Percentiles rank a stretch among this genome's conserved stretches.
phyloP scores from a whole-genome alignment of 2,888 invertebrate genomes.

The Andrena praecox region DNA sequence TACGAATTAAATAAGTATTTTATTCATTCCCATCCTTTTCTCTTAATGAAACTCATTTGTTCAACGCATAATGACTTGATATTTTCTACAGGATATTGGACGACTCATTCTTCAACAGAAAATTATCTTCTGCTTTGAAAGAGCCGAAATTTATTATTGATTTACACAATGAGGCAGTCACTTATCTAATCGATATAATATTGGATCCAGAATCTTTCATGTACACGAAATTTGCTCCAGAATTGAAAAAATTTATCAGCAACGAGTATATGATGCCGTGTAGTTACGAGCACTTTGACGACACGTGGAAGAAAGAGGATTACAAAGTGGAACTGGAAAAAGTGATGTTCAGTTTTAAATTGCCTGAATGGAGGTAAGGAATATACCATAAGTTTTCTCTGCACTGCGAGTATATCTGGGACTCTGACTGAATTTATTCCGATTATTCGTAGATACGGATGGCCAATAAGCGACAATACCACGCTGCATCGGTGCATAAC shows the following conservation, averaged over 20 bases:
- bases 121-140: conserved; percentile 83
- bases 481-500: conserved; percentile 72
- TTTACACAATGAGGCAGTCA: conserved; percentile 89
- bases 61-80: background rate
- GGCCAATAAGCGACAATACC: conserved; percentile 78
- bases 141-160: conserved; percentile 87
- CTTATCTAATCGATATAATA: conserved; percentile 87
- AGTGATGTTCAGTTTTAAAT: conserved; percentile 86
- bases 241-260: conserved; percentile 86
- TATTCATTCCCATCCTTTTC: background rate
- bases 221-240: conserved; percentile 88
- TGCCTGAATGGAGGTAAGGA: conserved; percentile 86
- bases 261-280: conserved; percentile 87
- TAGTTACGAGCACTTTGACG: conserved; percentile 89
- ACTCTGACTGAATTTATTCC: conserved; percentile 6
- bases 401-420: background rate
- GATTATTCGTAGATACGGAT: conserved; percentile 73
- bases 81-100: conserved; percentile 77
- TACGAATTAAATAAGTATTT: background rate
- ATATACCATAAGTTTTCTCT: background rate
- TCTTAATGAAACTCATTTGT: background rate
- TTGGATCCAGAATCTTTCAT: conserved; percentile 87
- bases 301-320: conserved; percentile 86
- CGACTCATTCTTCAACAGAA: conserved; percentile 75
- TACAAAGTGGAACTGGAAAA: conserved; percentile 86